Evolutionary conservation across 1,140 invertebrate species (phyloP), one percentile per base, ranked within the genome.

Genomic region (Cotesia glomerata): DNA sequence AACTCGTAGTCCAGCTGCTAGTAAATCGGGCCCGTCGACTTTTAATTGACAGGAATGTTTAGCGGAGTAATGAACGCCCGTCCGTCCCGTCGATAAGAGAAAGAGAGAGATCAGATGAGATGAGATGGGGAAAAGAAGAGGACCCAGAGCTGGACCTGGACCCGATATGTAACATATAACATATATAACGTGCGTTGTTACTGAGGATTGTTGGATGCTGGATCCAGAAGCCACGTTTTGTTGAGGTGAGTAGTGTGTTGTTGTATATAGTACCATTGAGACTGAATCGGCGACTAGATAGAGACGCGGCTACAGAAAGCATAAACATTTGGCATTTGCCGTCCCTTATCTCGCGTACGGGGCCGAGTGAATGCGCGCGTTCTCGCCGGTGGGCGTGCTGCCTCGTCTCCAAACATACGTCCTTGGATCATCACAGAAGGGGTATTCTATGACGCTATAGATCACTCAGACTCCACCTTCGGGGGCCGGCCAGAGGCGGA

Each of bases 11-110:
- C 39, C 7, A 62, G 75, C 75, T 71, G 78, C 74, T 75, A 79
- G 80, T 84, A 85, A 85, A 86, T 86, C 82, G 81, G 75, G 76
- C 67, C 74, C 76, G 77, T 78, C 80, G 79, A 83, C 81, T 84
- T 84, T 85, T 86, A 87, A 87, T 86, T 85, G 84, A 86, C 85
- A 86, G 82, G 74, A 85, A 85, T 85, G 84, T 86, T 86, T 85
- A 85, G 82, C 84, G 78, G 45, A 36, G 80, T 85, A 86, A 86
- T 84, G 81, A 86, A 84, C 81, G 80, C 78, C 73, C 35, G 77
- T n/a, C 5, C 16, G 13, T 32, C 39, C 35, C 26, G 13, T n/a
- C n/a, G 72, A 56, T 56, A 56, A n/a, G n/a, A 61, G 58, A 18
- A 35, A 45, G 61, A 58, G 63, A 39, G 66, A 26, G 26, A 26